phyloP scores from a whole-genome alignment of 1,140 invertebrate genomes.

The Drosophila equinoxialis region DNA sequence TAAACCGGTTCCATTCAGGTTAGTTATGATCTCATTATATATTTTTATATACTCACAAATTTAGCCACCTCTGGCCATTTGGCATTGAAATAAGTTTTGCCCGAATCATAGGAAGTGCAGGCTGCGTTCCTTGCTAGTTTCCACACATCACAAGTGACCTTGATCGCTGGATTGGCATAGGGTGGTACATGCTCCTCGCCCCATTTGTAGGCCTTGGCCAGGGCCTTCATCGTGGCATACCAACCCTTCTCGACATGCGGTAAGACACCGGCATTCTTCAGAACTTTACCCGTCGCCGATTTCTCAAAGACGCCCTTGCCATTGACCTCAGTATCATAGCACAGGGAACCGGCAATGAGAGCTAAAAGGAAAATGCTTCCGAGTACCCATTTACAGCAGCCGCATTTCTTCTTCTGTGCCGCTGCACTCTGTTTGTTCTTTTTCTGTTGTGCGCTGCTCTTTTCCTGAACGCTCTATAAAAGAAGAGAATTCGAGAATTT shows the following conservation, averaged over 20 bases:
- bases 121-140: slow-evolving; percentile 84
- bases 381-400: slow-evolving; percentile 85
- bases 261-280: slow-evolving; percentile 86
- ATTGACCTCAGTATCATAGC: slow-evolving; percentile 78
- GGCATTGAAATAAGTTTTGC: slow-evolving; percentile 83
- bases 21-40: slow-evolving; percentile 55
- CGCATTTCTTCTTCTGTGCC: slow-evolving; percentile 75
- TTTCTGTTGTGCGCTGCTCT: slow-evolving; percentile 77
- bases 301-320: slow-evolving; percentile 80
- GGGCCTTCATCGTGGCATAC: slow-evolving; percentile 84
- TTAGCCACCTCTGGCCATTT: slow-evolving; percentile 86
- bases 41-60: slow-evolving; percentile 83
- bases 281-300: slow-evolving; percentile 84
- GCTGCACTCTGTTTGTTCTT: slow-evolving; percentile 68
- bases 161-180: slow-evolving; percentile 86
- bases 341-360: slow-evolving; percentile 83
- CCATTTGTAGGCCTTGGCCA: slow-evolving; percentile 85
- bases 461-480: slow-evolving; percentile 67
- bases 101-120: slow-evolving; percentile 84
- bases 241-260: slow-evolving; percentile 86
- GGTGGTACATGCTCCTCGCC: slow-evolving; percentile 87
- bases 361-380: slow-evolving; percentile 84
- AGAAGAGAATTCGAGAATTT: background rate
- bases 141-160: slow-evolving; percentile 85
- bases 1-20: slow-evolving; percentile 51